phyloP scores from a whole-genome alignment of 2,113 vertebrate species.

The Rhynchopsitta pachyrhyncha region DNA sequence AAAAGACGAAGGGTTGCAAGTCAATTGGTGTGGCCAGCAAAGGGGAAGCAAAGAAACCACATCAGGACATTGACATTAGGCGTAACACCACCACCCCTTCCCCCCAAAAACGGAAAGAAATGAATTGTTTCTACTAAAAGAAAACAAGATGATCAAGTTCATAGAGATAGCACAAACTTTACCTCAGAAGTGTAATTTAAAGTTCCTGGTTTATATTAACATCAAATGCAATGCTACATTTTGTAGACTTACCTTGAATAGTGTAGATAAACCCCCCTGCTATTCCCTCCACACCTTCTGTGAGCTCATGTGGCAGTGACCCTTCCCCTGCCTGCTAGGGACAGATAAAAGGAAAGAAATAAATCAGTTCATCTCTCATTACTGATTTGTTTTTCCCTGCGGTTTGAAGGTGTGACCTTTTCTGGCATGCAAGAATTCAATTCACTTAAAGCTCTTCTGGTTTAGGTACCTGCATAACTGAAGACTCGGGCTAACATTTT shows the following conservation, averaged over 20 bases:
- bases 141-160: not conserved
- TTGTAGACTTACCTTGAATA: conserved; percentile 82
- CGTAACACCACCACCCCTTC: not conserved
- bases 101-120: not conserved
- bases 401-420: not conserved
- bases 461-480: not conserved
- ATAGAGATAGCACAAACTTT: not conserved
- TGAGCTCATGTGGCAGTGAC: conserved; percentile 85
- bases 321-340: conserved; percentile 85
- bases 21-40: not conserved
- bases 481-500: not conserved
- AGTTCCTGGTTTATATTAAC: not conserved
- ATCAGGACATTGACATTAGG: not conserved
- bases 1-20: not conserved
- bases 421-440: not conserved
- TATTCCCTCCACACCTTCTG: conserved; percentile 89
- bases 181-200: not conserved
- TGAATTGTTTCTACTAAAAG: not conserved
- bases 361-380: not conserved
- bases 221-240: not conserved
- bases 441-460: not conserved
- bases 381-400: not conserved
- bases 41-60: not conserved
- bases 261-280: conserved; percentile 95
- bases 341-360: not conserved